Conservation (phyloP, 2,888 invertebrate species). For the Byasa hedistus region DNA sequence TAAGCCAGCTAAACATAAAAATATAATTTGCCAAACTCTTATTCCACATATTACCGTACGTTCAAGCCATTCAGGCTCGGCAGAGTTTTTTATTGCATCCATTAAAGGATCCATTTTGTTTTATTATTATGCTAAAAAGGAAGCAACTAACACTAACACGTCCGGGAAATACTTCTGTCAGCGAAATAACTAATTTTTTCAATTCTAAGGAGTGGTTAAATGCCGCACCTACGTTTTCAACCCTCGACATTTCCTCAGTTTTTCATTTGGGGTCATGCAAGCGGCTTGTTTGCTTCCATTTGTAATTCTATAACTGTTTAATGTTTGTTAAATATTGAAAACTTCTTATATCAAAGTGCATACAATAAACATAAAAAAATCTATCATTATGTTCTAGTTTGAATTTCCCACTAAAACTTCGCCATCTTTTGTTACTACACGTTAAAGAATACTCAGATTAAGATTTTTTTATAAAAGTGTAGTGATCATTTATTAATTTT, state of each 20-base stretch:
- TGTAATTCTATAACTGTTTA: not conserved
- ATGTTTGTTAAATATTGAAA: not conserved
- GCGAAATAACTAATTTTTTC: constrained; percentile 64
- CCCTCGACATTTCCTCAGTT: constrained; percentile 56
- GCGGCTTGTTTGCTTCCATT: constrained; percentile 5
- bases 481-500: not conserved
- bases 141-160: constrained; percentile 38
- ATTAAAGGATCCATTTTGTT: constrained; percentile 62
- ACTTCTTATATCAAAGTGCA: not conserved
- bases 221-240: constrained; percentile 61
- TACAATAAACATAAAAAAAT: not conserved
- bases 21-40: constrained; percentile 90
- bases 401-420: constrained; percentile 33
- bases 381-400: constrained; percentile 24
- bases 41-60: constrained; percentile 83
- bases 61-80: constrained; percentile 87
- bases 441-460: not conserved
- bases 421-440: constrained; percentile 27
- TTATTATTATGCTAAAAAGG: constrained; percentile 32
- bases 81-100: constrained; percentile 67
- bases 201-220: constrained; percentile 67
- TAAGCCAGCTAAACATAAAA: constrained; percentile 83
- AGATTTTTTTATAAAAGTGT: not conserved
- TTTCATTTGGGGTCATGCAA: constrained; percentile 35
- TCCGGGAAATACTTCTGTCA: constrained; percentile 46